Base-by-base conservation (phyloP, 2,113 vertebrate species). In the Girardinichthys multiradiatus region DNA sequence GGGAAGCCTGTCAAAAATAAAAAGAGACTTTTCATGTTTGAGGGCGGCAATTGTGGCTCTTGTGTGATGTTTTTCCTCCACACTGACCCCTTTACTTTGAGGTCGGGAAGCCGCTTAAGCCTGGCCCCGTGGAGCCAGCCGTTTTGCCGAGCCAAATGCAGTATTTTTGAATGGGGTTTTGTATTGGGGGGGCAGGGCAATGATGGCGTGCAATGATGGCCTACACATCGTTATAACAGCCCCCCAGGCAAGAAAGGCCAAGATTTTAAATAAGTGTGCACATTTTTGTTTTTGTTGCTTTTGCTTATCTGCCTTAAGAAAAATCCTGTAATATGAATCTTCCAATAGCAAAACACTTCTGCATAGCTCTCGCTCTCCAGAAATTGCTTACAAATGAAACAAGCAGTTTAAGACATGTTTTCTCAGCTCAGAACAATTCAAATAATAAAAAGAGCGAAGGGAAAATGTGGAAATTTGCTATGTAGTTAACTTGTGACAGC, bases 1-100 rank as follows among this genome's bases (percentile, higher is more conserved):
- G 82, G 90, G 90, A 91, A 89, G 88, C 72, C 92, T 93, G 92
- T 93, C 92, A 91, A 91, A 91, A 92, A 93, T 91, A 92, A 93
- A 94, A 92, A 87, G 91, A 91, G 90, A 93, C 92, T 94, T 91
- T 92, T 93, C 93, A 91, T 94, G 94, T 94, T 92, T 85, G 91
- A 92, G 93, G 90, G 85, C 89, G 90, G 91, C 92, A 93, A 93
- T 93, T 93, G 91, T 91, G 94, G 91, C 84, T 94, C 86, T 94
- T 91, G 90, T 93, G 94, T 92, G 91, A 92, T 93, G 93, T 93
- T 92, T 90, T 84, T 90, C 86, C 90, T 87, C 85, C 79, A 82
- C 86, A 79, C 87, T 94, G 94, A 94, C 94, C 93, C 85, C 86
- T 75, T 26, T 64, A 84, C 83, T 88, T 83, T 89, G 86, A 92